A percentile compares a stretch with the other conserved stretches of the same genome.
These are phyloP conservation scores for Cerastis leucographa DNA, from an alignment of 2,888 invertebrate genomes.

Conservation along the genomic window DNA sequence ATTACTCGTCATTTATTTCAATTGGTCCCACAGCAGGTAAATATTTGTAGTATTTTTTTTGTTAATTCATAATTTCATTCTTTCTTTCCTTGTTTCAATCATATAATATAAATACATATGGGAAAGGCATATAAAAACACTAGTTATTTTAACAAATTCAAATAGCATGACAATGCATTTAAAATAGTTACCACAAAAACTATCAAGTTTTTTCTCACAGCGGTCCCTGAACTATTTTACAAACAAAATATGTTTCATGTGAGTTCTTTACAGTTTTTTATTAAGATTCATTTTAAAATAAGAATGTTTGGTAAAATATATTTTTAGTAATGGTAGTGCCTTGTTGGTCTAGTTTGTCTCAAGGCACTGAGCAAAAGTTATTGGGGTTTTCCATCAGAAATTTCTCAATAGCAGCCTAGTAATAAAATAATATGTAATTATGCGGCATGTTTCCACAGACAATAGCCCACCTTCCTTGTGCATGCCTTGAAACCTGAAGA, in stretches of 20 bases:
- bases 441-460: too few relatives aligned
- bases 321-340: background rate
- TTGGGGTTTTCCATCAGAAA: background rate
- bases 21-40: slow-evolving; percentile 5
- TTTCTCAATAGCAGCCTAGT: background rate
- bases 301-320: background rate
- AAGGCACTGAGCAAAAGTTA: background rate
- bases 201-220: slow-evolving; percentile 28
- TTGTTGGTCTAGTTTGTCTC: background rate
- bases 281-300: background rate
- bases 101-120: background rate
- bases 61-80: background rate
- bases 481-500: too few relatives aligned
- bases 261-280: background rate
- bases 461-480: too few relatives aligned
- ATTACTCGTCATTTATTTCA: background rate
- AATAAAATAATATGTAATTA: background rate
- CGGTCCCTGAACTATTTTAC: slow-evolving; percentile 35
- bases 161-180: slow-evolving; percentile 33
- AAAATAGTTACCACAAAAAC: slow-evolving; percentile 33
- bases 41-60: background rate
- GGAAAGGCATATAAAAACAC: background rate
- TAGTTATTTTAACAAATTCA: background rate
- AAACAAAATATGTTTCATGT: background rate
- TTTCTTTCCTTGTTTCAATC: background rate